Percentiles rank a stretch among this genome's conserved stretches.
Conservation (phyloP, 1,140 invertebrate genomes). For the Periplaneta americana region DNA sequence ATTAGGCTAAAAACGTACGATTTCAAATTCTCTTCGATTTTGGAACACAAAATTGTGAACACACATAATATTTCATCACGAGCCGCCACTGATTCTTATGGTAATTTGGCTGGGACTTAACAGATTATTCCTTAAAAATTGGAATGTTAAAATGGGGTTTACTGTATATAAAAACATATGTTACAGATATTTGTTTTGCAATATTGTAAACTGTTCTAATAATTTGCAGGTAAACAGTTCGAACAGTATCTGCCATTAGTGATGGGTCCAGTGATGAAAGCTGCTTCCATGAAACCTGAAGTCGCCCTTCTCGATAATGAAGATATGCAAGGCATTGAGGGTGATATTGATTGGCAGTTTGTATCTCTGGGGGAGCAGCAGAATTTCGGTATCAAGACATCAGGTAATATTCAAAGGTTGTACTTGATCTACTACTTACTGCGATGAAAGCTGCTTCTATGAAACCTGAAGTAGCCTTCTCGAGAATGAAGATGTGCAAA, state of each 20-base stretch:
- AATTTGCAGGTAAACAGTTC: slow-evolving; percentile 74
- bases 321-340: slow-evolving; percentile 79
- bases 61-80: too few species aligned
- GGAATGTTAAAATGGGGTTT: too few species aligned
- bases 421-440: too few species aligned
- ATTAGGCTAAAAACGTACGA: too few species aligned
- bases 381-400: slow-evolving; percentile 87
- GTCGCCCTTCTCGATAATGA: slow-evolving; percentile 94
- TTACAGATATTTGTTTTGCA: too few species aligned
- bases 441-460: slow-evolving; percentile 93
- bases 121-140: too few species aligned
- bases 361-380: slow-evolving; percentile 94
- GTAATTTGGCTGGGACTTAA: too few species aligned
- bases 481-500: slow-evolving; percentile 86
- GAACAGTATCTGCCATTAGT: slow-evolving; percentile 95
- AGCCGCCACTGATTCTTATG: too few species aligned
- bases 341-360: slow-evolving; percentile 96
- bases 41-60: too few species aligned
- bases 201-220: too few species aligned
- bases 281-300: slow-evolving; percentile 95
- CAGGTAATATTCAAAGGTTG: slow-evolving; percentile 45
- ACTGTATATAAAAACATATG: too few species aligned
- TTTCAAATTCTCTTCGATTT: too few species aligned
- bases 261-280: slow-evolving; percentile 94
- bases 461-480: slow-evolving; percentile 95